Percentiles rank a stretch among this genome's conserved stretches.
phyloP scores from a whole-genome alignment of 2,797 vertebrate species.

The Rhyacichthys aspro region DNA sequence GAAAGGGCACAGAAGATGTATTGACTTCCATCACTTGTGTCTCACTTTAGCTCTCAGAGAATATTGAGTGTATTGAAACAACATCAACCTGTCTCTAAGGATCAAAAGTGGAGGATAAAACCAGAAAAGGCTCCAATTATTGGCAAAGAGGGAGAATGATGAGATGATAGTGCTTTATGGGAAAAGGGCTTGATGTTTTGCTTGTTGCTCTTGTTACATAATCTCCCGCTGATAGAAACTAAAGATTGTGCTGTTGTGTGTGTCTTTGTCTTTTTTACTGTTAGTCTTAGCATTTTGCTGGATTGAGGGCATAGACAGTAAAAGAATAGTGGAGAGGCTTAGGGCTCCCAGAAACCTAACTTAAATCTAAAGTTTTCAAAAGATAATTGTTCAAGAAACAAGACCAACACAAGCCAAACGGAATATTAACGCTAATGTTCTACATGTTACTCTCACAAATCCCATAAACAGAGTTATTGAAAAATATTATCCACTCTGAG shows the following conservation, averaged over 20 bases:
- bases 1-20: constrained; percentile 54
- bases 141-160: constrained; percentile 31
- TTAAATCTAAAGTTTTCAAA: no score
- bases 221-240: background rate
- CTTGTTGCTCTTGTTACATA: background rate
- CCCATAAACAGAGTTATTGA: no score
- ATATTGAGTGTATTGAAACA: constrained; percentile 55
- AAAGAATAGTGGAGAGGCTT: no score
- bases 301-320: no score
- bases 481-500: background rate
- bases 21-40: constrained; percentile 66
- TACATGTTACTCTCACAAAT: no score
- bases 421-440: no score
- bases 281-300: no score
- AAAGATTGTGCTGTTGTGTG: no score
- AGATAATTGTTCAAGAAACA: no score
- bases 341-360: no score
- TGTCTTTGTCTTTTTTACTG: no score
- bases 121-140: constrained; percentile 47
- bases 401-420: no score
- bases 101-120: constrained; percentile 38
- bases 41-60: constrained; percentile 60
- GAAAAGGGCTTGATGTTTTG: constrained; percentile 2
- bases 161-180: constrained; percentile 21
- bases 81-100: constrained; percentile 45